Evolutionary conservation across 1,140 invertebrate genomes (phyloP), one percentile per base, ranked within the genome.

Genomic region (Diachasmimorpha longicaudata): DNA sequence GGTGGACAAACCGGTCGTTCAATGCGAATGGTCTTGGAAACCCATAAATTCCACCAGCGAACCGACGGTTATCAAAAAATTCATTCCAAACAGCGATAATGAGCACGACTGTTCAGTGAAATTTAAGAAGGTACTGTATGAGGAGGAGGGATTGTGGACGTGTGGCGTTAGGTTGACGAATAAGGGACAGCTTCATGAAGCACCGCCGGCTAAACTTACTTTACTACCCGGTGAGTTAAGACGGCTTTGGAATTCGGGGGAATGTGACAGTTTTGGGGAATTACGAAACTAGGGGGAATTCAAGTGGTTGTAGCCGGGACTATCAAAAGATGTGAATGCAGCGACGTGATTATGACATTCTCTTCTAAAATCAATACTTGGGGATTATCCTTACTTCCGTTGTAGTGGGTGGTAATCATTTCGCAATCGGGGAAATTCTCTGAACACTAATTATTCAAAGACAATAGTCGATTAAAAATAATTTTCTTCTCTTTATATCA

Each of bases 1-100:
- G 55, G 83, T 82, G 68, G 86, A 88, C 79, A 89, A 88, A 72
- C 87, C 87, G 36, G 88, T 89, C 58, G 82, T 83, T 58, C 83
- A 85, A 70, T 89, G 88, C 79, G 85, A 89, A 74, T 89, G 88
- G 88, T 87, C 85, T 42, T 89, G 87, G 87, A 84, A 82, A 74
- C 78, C 85, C 21, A 84, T 83, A 52, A 85, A 88, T 78, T 81
- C 82, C 10, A 87, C 83, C 74, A 84, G 84, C 46, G 83, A 83
- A 68, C 81, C 86, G 31, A 82, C 82, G 52, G 44, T 88, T 23
- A 77, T 86, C 8, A 88, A 86, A 73, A 84, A 86, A 55, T 89
- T 89, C 77, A 67, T 72, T 4, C 86, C 88, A 46, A 85, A 83
- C 78, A 83, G 84, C 67, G 87, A 89, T 66, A 76, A 78, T 19